These are phyloP conservation scores for Symphodus melops DNA, from an alignment of 2,113 vertebrate species.

Conservation along the genomic window DNA sequence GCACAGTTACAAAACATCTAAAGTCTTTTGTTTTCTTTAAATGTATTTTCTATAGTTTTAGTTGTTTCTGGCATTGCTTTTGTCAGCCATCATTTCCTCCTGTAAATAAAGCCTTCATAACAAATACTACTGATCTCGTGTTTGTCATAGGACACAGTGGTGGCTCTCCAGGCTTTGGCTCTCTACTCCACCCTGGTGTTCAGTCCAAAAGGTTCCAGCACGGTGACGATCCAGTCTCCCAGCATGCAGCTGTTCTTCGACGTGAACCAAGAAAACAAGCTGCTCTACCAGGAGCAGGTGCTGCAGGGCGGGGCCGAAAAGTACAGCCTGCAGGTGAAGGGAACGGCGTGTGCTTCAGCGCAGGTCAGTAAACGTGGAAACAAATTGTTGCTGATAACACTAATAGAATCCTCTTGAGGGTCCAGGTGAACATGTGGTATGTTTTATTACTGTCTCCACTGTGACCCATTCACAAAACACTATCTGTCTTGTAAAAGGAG, in stretches of 20 bases:
- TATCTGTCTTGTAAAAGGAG: too few relatives aligned
- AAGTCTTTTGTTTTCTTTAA: too few relatives aligned
- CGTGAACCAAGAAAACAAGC: conserved; percentile 83
- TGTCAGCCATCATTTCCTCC: too few relatives aligned
- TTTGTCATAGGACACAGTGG: conserved; percentile 85
- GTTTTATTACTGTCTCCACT: too few relatives aligned
- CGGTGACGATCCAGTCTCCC: conserved; percentile 73
- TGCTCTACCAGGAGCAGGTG: conserved; percentile 85
- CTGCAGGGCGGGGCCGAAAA: conserved; percentile 73
- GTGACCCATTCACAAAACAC: too few relatives aligned
- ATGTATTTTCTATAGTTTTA: too few relatives aligned
- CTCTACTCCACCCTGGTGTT: conserved; percentile 79
- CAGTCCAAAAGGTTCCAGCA: conserved; percentile 44
- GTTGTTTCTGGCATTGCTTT: too few relatives aligned
- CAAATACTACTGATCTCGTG: background rate
- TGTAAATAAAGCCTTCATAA: too few relatives aligned
- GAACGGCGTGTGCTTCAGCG: conserved; percentile 79
- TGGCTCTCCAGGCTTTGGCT: conserved; percentile 87
- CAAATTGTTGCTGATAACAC: too few relatives aligned
- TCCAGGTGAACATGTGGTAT: too few relatives aligned
- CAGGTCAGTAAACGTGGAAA: conserved; percentile 81
- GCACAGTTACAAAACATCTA: too few relatives aligned
- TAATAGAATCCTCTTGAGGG: too few relatives aligned
- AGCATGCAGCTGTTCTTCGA: conserved; percentile 74
- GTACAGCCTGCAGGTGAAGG: conserved; percentile 78